Percentiles rank a stretch among this genome's conserved stretches.
These are phyloP conservation scores for Dryobota labecula DNA, from an alignment of 2,888 invertebrate species.

Conservation along the genomic window DNA sequence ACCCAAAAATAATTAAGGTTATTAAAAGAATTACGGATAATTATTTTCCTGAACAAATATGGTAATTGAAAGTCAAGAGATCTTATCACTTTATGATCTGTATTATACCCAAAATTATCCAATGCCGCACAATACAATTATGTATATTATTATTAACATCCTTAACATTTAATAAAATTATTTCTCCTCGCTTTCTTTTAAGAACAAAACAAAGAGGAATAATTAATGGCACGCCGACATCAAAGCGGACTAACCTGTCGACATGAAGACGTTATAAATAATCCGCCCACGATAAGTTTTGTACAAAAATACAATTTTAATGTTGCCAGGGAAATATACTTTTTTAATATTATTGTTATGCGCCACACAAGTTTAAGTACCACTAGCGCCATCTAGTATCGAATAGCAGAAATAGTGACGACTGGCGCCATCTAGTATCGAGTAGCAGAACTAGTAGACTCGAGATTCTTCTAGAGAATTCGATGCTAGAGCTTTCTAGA, in stretches of 20 bases:
- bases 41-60: background rate
- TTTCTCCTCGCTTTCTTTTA: constrained; percentile 10
- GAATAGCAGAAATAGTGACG: too few species aligned
- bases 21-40: too few species aligned
- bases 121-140: constrained; percentile 9
- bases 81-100: background rate
- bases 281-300: constrained; percentile 31
- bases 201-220: constrained; percentile 44
- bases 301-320: constrained; percentile 22
- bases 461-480: too few species aligned
- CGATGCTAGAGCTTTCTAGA: too few species aligned
- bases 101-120: background rate
- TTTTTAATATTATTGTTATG: constrained; percentile 12
- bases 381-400: too few species aligned
- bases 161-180: constrained; percentile 7
- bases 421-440: too few species aligned
- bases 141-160: constrained; percentile 12
- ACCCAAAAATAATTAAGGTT: background rate
- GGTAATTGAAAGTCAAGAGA: background rate
- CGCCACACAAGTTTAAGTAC: too few species aligned
- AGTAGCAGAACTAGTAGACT: too few species aligned
- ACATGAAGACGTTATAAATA: constrained; percentile 38
- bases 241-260: constrained; percentile 42
- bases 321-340: constrained; percentile 25
- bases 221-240: constrained; percentile 45